phyloP scores from a whole-genome alignment of 2,888 invertebrate species.

The Calliphora vomitoria region DNA sequence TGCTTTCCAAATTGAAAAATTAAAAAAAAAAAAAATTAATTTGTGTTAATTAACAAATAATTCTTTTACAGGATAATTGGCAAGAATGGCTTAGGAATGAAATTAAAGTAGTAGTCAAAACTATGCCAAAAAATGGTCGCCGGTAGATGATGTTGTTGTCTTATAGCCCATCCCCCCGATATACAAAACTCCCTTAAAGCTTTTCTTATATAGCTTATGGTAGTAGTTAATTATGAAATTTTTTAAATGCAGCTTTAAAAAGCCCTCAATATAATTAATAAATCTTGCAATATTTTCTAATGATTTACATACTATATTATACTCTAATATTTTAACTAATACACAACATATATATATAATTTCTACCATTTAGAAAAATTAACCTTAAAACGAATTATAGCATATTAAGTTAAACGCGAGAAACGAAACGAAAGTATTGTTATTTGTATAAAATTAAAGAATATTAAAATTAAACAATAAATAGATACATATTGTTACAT shows the following conservation, averaged over 20 bases:
- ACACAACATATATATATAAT: not conserved
- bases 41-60: constrained; percentile 54
- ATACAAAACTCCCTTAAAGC: constrained; percentile 46
- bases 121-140: constrained; percentile 73
- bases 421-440: constrained; percentile 59
- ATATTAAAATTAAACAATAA: not conserved
- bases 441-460: constrained; percentile 37
- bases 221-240: constrained; percentile 36
- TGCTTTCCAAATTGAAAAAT: constrained; percentile 35
- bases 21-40: not conserved
- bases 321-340: constrained; percentile 58
- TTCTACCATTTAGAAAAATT: constrained; percentile 16
- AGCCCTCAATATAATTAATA: constrained; percentile 37
- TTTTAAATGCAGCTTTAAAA: constrained; percentile 53
- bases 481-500: constrained; percentile 9
- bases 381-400: not conserved
- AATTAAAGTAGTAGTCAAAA: constrained; percentile 80
- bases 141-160: constrained; percentile 61
- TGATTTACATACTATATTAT: not conserved
- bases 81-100: constrained; percentile 83
- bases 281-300: constrained; percentile 65
- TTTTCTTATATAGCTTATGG: constrained; percentile 59
- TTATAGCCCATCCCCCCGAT: constrained; percentile 22
- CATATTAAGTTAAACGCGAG: constrained; percentile 12
- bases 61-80: constrained; percentile 81